A percentile compares a stretch with the other conserved stretches of the same genome.
Evolutionary conservation across 2,888 invertebrate species (phyloP).

Genomic region (Copidosoma aretas): DNA sequence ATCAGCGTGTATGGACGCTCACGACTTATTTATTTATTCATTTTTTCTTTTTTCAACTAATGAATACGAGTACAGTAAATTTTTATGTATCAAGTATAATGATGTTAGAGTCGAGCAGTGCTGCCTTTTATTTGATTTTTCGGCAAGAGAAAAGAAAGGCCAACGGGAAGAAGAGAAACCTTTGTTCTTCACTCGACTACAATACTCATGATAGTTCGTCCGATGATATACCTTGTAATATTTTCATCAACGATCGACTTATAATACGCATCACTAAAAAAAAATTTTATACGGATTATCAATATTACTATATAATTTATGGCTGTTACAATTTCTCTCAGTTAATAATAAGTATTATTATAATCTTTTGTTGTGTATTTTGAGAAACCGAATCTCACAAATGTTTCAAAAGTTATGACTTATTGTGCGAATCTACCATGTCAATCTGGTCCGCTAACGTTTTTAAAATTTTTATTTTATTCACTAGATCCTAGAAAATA

Average conservation of each 20-base stretch:
- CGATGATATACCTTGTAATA: too few species aligned
- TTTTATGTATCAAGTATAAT: too few species aligned
- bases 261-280: constrained; percentile 10
- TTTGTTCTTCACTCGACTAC: neutral
- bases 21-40: too few species aligned
- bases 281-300: constrained; percentile 12
- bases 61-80: too few species aligned
- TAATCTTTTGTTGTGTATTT: constrained; percentile 4
- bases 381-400: constrained; percentile 24
- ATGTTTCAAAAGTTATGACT: constrained; percentile 38
- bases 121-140: neutral
- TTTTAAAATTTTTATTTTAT: constrained; percentile 34
- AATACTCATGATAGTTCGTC: neutral
- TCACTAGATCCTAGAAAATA: constrained; percentile 39
- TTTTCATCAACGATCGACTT: neutral
- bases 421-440: constrained; percentile 41
- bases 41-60: too few species aligned
- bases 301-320: neutral
- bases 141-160: constrained; percentile 1
- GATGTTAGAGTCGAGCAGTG: neutral
- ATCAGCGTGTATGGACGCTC: too few species aligned
- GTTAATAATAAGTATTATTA: too few species aligned
- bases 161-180: constrained; percentile 15
- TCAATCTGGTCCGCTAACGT: constrained; percentile 41
- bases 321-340: too few species aligned